These are phyloP conservation scores for Leucophenga maculata DNA, from an alignment of 2,888 invertebrate genomes.

Conservation along the genomic window DNA sequence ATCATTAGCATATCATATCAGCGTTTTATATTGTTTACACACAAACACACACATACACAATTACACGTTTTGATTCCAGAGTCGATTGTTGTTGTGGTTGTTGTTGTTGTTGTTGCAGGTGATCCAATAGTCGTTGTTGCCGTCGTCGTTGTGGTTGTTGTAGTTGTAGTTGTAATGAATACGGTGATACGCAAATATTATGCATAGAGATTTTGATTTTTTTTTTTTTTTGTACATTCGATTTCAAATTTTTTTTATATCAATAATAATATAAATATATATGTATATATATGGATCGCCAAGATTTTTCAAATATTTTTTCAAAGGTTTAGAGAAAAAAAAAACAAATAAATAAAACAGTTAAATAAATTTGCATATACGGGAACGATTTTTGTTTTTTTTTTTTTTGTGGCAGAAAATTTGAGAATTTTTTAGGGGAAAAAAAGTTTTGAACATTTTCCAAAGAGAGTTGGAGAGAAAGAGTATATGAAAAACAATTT, in stretches of 20 bases:
- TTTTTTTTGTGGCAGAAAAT: slow-evolving; percentile 45
- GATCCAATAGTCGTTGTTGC: slow-evolving; percentile 2
- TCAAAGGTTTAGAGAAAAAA: slow-evolving; percentile 3
- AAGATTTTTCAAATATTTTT: slow-evolving; percentile 58
- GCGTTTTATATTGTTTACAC: slow-evolving; percentile 35
- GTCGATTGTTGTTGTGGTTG: slow-evolving; percentile 2
- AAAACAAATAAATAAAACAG: slow-evolving; percentile 40
- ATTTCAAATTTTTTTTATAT: slow-evolving; percentile 46
- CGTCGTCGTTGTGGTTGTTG: slow-evolving; percentile 6
- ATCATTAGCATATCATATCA: slow-evolving; percentile 42
- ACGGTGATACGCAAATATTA: too few species aligned
- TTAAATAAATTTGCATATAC: slow-evolving; percentile 42
- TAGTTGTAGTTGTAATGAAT: slow-evolving; percentile 9
- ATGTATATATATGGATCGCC: slow-evolving; percentile 69
- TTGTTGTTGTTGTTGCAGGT: slow-evolving; percentile 13
- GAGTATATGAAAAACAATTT: neutral
- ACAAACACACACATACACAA: slow-evolving; percentile 33
- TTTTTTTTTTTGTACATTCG: slow-evolving; percentile 33
- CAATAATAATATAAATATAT: slow-evolving; percentile 41
- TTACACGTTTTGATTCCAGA: slow-evolving; percentile 30
- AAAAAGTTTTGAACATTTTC: slow-evolving; percentile 35
- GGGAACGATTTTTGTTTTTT: slow-evolving; percentile 41
- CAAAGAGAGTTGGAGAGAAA: slow-evolving; percentile 13
- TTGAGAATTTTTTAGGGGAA: slow-evolving; percentile 15
- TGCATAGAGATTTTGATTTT: slow-evolving; percentile 41